Base-by-base conservation (phyloP, 2,888 invertebrate species). In the Melieria picta region DNA sequence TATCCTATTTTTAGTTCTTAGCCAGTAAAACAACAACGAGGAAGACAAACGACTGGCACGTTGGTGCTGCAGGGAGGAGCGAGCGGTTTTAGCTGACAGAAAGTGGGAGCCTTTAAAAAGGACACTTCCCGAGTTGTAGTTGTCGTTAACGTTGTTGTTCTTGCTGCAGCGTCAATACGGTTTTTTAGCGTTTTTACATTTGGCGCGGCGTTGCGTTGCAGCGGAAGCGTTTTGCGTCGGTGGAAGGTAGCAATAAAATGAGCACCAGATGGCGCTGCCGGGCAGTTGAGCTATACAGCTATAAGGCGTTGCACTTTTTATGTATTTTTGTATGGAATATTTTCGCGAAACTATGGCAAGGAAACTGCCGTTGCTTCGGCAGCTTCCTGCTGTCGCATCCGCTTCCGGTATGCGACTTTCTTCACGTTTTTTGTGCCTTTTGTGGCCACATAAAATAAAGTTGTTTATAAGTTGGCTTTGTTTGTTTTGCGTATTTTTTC, bases 221-320 rank as follows among this genome's bases (percentile, higher is more conserved):
- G 66, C 71, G 58, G 68, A 62, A 74, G 62, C 71, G 58, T 61
- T 58, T 48, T 60, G 43, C 47, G 30, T 43, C 30, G 30, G 30
- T 67, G 47, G 55, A 52, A 48, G 65, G 66, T 56, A 69, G 70
- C 50, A 65, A 71, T 73, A 75, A 72, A 75, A 72, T 61, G 73
- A 72, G 70, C 70, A 72, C 68, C 73, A 73, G 70, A 72, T 75
- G 73, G 68, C 62, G 73, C 66, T 70, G 30, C 13, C 52, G 52
- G n/a, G 60, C 30, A 46, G 42, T 30, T 46, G 45, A 30, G 13
- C 52, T 57, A 5, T 13, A 57, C 10, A 5, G 30, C 30, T 30
- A 30, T 3, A 30, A 30, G 30, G 30, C 30, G 30, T 30, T 30
- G 30, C 30, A 30, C 30, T 30, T 30, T 30, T 30, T 30, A 30